A percentile compares a stretch with the other conserved stretches of the same genome.
Evolutionary conservation across 2,797 vertebrate genomes (phyloP).

Genomic region (Oryzias sinensis): DNA sequence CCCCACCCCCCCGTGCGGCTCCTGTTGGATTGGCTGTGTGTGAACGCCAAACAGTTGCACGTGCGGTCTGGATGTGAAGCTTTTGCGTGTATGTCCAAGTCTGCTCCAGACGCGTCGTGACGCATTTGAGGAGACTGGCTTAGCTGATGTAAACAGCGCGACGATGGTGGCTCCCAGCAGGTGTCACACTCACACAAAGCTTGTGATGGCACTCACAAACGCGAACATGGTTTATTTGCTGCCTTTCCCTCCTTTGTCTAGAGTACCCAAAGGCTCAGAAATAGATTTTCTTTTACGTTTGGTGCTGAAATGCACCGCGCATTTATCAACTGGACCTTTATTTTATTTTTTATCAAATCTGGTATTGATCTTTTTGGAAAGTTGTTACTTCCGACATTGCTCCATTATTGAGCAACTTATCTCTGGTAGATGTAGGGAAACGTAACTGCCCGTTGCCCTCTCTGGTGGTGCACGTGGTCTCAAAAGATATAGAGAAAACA

Average conservation of each 20-base stretch:
- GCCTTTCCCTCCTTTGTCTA: constrained; percentile 12
- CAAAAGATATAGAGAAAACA: constrained; percentile 51
- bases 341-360: no score
- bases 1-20: constrained; percentile 69
- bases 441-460: background rate
- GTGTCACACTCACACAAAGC: constrained; percentile 71
- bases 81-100: constrained; percentile 33
- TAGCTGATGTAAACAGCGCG: constrained; percentile 56
- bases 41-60: constrained; percentile 65
- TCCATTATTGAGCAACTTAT: no score
- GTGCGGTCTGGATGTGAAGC: constrained; percentile 61
- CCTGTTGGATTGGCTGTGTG: constrained; percentile 48
- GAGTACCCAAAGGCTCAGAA: background rate
- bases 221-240: constrained; percentile 23
- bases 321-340: no score
- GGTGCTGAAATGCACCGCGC: no score
- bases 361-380: background rate
- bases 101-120: constrained; percentile 56
- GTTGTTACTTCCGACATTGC: constrained; percentile 17
- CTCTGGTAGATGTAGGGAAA: background rate
- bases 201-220: constrained; percentile 9
- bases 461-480: no score
- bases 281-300: no score
- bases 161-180: constrained; percentile 64
- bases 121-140: constrained; percentile 54